Evolutionary conservation across 1,140 invertebrate genomes (phyloP), one percentile per base, ranked within the genome.

Genomic region (Vollenhovia emeryi): DNA sequence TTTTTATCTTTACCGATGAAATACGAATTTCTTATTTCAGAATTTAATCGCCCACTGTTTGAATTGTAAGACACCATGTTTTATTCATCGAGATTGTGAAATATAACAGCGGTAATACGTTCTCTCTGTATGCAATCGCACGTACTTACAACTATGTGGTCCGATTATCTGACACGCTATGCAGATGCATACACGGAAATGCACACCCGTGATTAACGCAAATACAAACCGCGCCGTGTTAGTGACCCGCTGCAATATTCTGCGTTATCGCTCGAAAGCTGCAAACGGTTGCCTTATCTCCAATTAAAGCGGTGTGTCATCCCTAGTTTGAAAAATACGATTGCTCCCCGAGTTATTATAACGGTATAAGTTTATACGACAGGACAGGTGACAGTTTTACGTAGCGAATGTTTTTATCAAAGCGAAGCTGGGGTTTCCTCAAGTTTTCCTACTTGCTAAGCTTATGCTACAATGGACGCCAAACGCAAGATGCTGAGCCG

Each of bases 181-280:
- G 50, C 66, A 71, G 36, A 80, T 71, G 64, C 78, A 80, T 79
- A 71, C 45, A 45, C 33, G 36, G 24, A 50, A 52, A 68, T 15
- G 52, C 36, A 45, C 15, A 69, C 43, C 85, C 57, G 62, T 80
- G 68, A 85, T 66, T 87, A 85, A 84, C 48, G 86, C 59, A 76
- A 87, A 69, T 55, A 55, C 33, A 75, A 59, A 87, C 68, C 62
- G 21, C 27, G 27, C 4, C 5, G 24, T 3, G 59, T 55, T 57
- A 52, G 66, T 82, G 66, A 73, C 36, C 18, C 15, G 55, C 33
- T 64, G 60, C 40, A 57, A 43, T 79, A 69, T 82, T 88, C 50
- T 40, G 80, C 45, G 84, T 87, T 79, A 57, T 75, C 68, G 18
- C 69, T 87, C 50, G 66, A 33, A 45, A 50, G 18, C n/a, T 40